Base-by-base conservation (phyloP, 2,797 vertebrate genomes). In the Helarctos malayanus region DNA sequence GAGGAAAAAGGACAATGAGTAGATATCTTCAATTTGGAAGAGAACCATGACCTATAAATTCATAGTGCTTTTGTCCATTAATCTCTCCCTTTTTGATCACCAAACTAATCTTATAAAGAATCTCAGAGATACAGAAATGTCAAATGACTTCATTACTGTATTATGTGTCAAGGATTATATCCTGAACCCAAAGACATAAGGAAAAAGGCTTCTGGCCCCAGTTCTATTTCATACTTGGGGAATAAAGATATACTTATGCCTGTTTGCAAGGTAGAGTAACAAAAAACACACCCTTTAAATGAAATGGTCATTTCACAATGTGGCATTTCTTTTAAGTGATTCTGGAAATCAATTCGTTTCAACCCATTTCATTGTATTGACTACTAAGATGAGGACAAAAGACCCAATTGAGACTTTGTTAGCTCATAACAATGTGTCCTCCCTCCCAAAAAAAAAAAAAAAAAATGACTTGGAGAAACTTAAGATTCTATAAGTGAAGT, bases 41-140 rank as follows among this genome's bases (percentile, higher is more conserved):
- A 91, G 21, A 97, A 85, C 2, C 5, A 27, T 49, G 45, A 35
- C 32, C 68, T 94, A 65, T 69, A 89, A 63, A 88, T n/a, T 76
- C 73, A 91, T 59, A 84, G 56, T 68, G 73, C 6, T 91, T 90
- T 78, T 94, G 27, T 57, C 63, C 21, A 61, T 68, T 78, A 85
- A 82, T 89, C 59, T 65, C 47, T 86, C 19, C 45, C 8, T 90
- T 92, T 38, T 81, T 93, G 61, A 89, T 89, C 71, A 96, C 65
- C 38, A 91, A 59, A 92, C 15, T 81, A 59, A 95, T 92, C 92
- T 92, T 92, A 15, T 41, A 95, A 93, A 94, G 54, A 93, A 86
- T 45, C 41, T 68, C 76, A 92, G 38, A 87, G 29, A 96, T 81
- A 57, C 12, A 91, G 56, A 92, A 96, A 54, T 69, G 45, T 94